These are phyloP conservation scores for Xenus cinereus DNA, from an alignment of 2,113 vertebrate genomes.

Conservation along the genomic window DNA sequence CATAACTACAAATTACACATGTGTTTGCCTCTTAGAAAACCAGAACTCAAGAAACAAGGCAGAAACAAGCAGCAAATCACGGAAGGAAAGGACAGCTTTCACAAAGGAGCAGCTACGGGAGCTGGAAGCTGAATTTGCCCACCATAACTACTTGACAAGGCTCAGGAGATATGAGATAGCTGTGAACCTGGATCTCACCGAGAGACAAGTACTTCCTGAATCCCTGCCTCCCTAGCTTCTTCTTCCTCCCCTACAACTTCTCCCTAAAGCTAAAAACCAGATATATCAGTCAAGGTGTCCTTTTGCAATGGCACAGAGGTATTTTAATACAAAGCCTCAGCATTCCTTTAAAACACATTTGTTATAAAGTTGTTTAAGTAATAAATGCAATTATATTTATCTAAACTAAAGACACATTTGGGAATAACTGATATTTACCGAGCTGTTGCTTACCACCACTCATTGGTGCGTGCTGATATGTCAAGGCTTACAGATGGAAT, in stretches of 20 bases:
- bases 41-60: slow-evolving; percentile 77
- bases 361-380: neutral
- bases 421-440: neutral
- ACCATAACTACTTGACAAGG: slow-evolving; percentile 96
- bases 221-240: neutral
- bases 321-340: neutral
- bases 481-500: neutral
- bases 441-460: neutral
- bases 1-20: neutral
- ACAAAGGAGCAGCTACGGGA: slow-evolving; percentile 95
- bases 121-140: slow-evolving; percentile 93
- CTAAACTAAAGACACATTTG: neutral
- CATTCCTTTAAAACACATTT: neutral
- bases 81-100: slow-evolving; percentile 95
- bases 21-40: slow-evolving; percentile 73
- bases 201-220: slow-evolving; percentile 84
- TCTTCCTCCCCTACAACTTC: neutral
- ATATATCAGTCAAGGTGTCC: neutral
- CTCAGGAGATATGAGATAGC: slow-evolving; percentile 97
- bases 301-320: neutral
- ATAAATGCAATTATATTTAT: neutral
- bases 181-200: slow-evolving; percentile 95
- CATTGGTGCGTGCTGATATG: neutral
- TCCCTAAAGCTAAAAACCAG: neutral
- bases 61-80: slow-evolving; percentile 84